phyloP scores from a whole-genome alignment of 2,113 vertebrate genomes.

The Candoia aspera region DNA sequence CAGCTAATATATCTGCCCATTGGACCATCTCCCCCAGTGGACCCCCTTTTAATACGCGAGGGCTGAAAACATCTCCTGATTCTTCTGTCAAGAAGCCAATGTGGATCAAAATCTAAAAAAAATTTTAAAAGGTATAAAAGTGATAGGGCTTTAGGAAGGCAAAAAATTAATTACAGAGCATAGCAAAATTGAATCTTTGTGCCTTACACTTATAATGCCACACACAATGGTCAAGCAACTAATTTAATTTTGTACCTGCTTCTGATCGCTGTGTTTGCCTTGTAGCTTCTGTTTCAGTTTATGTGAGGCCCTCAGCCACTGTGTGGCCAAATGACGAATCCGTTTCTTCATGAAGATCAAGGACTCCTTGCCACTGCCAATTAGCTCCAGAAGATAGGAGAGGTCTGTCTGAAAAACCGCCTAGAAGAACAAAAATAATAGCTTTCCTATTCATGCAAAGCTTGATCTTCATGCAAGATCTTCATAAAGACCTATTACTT shows the following conservation, averaged over 20 bases:
- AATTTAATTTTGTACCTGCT: conserved; percentile 69
- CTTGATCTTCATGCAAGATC: too few species aligned
- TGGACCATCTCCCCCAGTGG: conserved; percentile 98
- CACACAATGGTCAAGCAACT: background rate
- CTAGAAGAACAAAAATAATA: conserved; percentile 61
- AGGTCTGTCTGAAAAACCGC: conserved; percentile 85
- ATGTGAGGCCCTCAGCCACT: conserved; percentile 86
- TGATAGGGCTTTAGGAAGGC: background rate
- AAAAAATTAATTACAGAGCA: background rate
- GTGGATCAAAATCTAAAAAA: conserved; percentile 87
- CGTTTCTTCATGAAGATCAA: conserved; percentile 97
- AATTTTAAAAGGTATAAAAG: background rate
- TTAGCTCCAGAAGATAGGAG: conserved; percentile 86
- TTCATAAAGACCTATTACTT: background rate
- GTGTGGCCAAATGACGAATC: conserved; percentile 82
- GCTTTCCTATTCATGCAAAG: background rate
- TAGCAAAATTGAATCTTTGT: background rate
- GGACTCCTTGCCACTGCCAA: conserved; percentile 92
- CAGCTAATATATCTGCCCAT: conserved; percentile 95
- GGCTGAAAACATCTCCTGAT: conserved; percentile 96
- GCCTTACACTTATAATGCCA: background rate
- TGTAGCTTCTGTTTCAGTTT: conserved; percentile 81
- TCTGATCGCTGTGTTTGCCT: conserved; percentile 78
- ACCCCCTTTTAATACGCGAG: conserved; percentile 92
- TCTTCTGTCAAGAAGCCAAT: conserved; percentile 97